Conservation (phyloP, 2,888 invertebrate species). For the Platerodrilus igneus region DNA sequence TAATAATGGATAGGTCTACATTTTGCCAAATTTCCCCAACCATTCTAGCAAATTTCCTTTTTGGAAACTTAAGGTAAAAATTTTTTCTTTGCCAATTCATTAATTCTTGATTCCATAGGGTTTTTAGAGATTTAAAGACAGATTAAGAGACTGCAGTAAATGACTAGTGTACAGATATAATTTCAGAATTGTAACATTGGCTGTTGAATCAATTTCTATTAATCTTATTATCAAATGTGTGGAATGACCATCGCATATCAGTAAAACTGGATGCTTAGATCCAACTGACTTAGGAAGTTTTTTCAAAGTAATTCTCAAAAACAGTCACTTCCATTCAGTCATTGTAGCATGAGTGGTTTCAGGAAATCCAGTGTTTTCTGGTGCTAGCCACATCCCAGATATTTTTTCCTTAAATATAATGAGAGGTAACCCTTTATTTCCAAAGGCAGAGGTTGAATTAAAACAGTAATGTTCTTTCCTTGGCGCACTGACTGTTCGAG, state of each 20-base stretch:
- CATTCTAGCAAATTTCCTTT: too few species aligned
- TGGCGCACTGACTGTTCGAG: conserved; percentile 13
- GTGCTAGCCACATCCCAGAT: conserved; percentile 13
- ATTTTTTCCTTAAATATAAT: too few species aligned
- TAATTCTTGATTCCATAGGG: conserved; percentile 4
- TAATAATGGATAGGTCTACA: neutral
- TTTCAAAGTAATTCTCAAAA: conserved; percentile 7
- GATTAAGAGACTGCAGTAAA: conserved; percentile 4
- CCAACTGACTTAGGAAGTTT: conserved; percentile 4
- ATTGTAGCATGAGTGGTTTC: conserved; percentile 3
- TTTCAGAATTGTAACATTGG: conserved; percentile 3
- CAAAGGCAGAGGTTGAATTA: conserved; percentile 18
- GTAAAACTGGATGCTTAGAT: conserved; percentile 9
- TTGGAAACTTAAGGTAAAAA: too few species aligned
- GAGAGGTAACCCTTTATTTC: conserved; percentile 21
- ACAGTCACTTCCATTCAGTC: conserved; percentile 7
- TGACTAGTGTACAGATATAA: conserved; percentile 3
- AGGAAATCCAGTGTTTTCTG: neutral
- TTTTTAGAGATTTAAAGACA: conserved; percentile 8
- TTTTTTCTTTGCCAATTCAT: conserved; percentile 4
- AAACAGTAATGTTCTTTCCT: conserved; percentile 21
- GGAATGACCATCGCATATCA: conserved; percentile 6
- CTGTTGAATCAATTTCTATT: neutral
- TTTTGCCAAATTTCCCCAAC: neutral
- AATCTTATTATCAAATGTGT: conserved; percentile 1